These are phyloP conservation scores for Diarsia rubi DNA, from an alignment of 2,888 invertebrate genomes.

Conservation along the genomic window DNA sequence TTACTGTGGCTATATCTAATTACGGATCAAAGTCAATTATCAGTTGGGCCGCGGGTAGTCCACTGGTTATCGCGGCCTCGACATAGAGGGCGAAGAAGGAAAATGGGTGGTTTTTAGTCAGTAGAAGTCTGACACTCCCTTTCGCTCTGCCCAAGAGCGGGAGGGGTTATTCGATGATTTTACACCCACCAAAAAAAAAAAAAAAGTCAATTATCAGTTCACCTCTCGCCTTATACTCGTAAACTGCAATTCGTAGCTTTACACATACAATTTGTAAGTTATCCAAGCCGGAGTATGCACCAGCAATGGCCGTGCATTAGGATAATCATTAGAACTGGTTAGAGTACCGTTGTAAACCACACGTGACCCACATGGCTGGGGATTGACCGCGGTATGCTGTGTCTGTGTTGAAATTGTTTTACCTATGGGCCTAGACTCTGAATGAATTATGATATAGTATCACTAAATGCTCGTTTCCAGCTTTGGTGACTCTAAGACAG, in stretches of 20 bases:
- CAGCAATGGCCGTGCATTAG: slow-evolving; percentile 48
- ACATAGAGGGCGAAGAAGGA: too few species aligned
- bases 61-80: too few species aligned
- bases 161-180: too few species aligned
- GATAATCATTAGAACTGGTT: slow-evolving; percentile 67
- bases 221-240: neutral
- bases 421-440: neutral
- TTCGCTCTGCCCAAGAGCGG: too few species aligned
- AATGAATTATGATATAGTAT: neutral
- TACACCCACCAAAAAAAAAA: too few species aligned
- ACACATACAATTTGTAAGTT: slow-evolving; percentile 22
- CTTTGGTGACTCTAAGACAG: neutral
- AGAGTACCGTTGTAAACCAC: slow-evolving; percentile 64
- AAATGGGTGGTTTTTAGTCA: too few species aligned
- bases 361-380: slow-evolving; percentile 55
- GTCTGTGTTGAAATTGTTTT: slow-evolving; percentile 23
- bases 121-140: too few species aligned
- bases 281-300: slow-evolving; percentile 22
- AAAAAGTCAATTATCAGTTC: neutral
- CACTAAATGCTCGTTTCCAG: neutral
- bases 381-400: slow-evolving; percentile 24
- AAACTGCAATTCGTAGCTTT: slow-evolving; percentile 8
- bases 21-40: neutral
- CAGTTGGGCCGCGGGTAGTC: too few species aligned
- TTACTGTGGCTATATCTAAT: neutral